These are phyloP conservation scores for Nesospiza acunhae DNA, from an alignment of 2,113 vertebrate genomes.

Conservation along the genomic window DNA sequence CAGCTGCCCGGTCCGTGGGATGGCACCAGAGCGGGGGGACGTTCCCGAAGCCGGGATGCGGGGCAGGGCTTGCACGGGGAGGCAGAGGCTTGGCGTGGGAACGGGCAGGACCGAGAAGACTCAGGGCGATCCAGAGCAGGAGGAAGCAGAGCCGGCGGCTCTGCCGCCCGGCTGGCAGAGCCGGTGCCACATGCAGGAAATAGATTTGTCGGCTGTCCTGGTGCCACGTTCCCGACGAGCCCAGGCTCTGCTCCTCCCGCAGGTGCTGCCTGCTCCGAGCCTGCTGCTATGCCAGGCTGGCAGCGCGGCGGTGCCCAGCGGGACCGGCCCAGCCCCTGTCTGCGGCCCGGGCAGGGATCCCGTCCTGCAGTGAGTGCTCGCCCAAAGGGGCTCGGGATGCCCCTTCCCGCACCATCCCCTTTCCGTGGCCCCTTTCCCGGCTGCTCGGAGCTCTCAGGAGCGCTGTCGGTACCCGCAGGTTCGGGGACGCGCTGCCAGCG, in stretches of 20 bases:
- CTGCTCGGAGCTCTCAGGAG: rapidly evolving
- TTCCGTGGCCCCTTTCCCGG: rapidly evolving
- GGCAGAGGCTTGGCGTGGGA: neutral
- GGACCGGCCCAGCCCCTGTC: neutral
- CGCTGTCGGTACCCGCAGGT: neutral
- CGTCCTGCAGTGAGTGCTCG: constrained; percentile 34
- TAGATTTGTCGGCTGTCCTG: no score
- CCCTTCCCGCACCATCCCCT: neutral
- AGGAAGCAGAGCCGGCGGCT: neutral
- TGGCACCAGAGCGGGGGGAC: neutral
- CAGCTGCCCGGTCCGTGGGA: rapidly evolving
- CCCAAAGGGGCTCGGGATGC: rapidly evolving
- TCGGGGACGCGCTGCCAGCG: neutral
- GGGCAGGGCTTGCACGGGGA: neutral
- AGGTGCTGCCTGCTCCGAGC: constrained; percentile 52
- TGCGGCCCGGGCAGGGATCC: rapidly evolving
- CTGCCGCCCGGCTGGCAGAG: neutral
- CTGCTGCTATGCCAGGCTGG: constrained; percentile 28
- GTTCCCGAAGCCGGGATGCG: neutral
- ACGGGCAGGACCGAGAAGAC: neutral
- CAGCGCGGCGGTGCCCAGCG: neutral
- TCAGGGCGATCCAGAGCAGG: neutral
- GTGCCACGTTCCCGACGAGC: rapidly evolving
- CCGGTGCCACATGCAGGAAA: no score
- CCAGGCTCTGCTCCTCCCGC: neutral